Conservation (phyloP, 2,888 invertebrate species). For the Furcula furcula region DNA sequence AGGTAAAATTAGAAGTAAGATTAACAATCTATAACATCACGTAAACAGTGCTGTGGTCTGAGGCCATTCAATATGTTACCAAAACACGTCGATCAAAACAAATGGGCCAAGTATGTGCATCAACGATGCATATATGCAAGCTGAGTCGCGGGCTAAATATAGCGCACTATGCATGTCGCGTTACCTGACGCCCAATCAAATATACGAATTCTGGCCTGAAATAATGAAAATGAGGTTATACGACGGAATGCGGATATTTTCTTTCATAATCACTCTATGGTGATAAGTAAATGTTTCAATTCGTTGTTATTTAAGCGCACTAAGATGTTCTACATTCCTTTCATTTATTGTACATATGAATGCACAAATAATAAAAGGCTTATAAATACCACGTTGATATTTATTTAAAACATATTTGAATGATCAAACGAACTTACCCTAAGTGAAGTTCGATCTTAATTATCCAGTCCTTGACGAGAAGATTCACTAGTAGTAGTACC, state of each 20-base stretch:
- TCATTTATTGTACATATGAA: constrained; percentile 1
- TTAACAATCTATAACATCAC: too few relatives aligned
- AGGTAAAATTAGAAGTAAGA: too few relatives aligned
- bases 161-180: constrained; percentile 47
- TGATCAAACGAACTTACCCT: too few relatives aligned
- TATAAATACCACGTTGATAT: background rate
- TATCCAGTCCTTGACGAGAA: too few relatives aligned
- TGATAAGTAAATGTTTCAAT: too few relatives aligned
- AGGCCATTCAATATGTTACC: constrained; percentile 23
- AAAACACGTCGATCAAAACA: constrained; percentile 35
- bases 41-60: constrained; percentile 3
- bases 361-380: background rate
- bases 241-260: too few relatives aligned
- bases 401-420: too few relatives aligned
- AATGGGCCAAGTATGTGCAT: constrained; percentile 64
- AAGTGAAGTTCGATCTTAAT: too few relatives aligned
- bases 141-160: constrained; percentile 62
- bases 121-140: constrained; percentile 56
- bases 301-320: too few relatives aligned
- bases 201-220: constrained; percentile 19
- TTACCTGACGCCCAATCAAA: constrained; percentile 47
- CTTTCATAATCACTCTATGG: too few relatives aligned
- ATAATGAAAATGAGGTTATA: too few relatives aligned
- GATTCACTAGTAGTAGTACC: too few relatives aligned
- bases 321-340: constrained; percentile 3